Percentiles rank a stretch among this genome's conserved stretches.
phyloP scores from a whole-genome alignment of 2,888 invertebrate species.

The Drosophila affinis region DNA sequence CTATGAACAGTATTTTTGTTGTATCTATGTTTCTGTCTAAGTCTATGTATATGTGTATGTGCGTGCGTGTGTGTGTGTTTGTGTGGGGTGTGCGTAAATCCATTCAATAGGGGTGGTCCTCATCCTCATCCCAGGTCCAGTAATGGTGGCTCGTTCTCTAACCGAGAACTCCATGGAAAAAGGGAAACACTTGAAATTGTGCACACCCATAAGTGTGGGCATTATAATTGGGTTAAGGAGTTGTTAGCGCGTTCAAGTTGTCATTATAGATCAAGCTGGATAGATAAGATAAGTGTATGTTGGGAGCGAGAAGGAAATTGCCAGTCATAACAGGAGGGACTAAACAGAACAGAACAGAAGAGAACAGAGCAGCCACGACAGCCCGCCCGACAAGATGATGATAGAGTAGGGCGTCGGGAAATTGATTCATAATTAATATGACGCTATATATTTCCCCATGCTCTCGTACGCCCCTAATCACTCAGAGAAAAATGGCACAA shows the following conservation, averaged over 20 bases:
- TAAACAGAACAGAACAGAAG: background rate
- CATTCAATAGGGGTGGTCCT: slow-evolving; percentile 67
- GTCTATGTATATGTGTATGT: no score
- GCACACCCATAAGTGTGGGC: slow-evolving; percentile 62
- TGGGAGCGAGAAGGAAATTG: slow-evolving; percentile 41
- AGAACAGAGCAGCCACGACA: background rate
- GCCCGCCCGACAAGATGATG: slow-evolving; percentile 11
- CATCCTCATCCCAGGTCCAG: slow-evolving; percentile 12
- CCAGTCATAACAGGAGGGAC: slow-evolving; percentile 40
- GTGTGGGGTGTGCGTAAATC: slow-evolving; percentile 49
- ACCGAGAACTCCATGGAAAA: slow-evolving; percentile 30
- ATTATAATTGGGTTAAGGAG: slow-evolving; percentile 75
- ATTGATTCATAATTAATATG: slow-evolving; percentile 32
- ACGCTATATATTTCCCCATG: slow-evolving; percentile 14
- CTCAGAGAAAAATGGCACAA: background rate
- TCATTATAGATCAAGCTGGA: slow-evolving; percentile 61
- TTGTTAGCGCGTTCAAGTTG: slow-evolving; percentile 72
- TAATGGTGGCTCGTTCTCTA: slow-evolving; percentile 13
- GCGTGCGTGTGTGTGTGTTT: slow-evolving; percentile 27
- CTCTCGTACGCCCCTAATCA: slow-evolving; percentile 6
- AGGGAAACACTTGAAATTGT: slow-evolving; percentile 61
- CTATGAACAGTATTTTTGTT: slow-evolving; percentile 13
- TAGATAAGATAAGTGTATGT: slow-evolving; percentile 55
- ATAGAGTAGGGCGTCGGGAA: slow-evolving; percentile 21
- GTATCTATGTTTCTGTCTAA: slow-evolving; percentile 21